phyloP scores from a whole-genome alignment of 2,113 vertebrate genomes.

The Amphiprion percula region DNA sequence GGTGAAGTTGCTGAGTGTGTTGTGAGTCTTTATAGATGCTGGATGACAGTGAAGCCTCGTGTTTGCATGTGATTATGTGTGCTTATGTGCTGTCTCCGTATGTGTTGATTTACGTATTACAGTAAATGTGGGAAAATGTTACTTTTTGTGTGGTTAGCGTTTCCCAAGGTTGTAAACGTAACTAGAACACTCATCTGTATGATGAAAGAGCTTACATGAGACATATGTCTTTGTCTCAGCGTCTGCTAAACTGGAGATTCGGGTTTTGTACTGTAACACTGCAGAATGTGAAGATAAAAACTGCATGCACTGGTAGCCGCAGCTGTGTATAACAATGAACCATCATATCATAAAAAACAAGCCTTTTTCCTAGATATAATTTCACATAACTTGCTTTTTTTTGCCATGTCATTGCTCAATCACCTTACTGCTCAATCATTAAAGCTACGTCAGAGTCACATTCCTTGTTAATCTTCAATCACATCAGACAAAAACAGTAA shows the following conservation, averaged over 20 bases:
- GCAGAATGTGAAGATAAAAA: too few species aligned
- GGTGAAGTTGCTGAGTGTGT: background rate
- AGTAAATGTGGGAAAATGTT: constrained; percentile 21
- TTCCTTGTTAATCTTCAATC: background rate
- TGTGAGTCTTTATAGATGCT: constrained; percentile 17
- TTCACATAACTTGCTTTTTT: background rate
- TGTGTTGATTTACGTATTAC: constrained; percentile 18
- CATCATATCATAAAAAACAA: too few species aligned
- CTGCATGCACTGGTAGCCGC: too few species aligned
- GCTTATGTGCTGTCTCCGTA: constrained; percentile 14
- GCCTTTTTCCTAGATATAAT: background rate
- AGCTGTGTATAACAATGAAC: too few species aligned
- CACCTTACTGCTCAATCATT: background rate
- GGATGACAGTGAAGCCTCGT: constrained; percentile 16
- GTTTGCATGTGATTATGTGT: constrained; percentile 39
- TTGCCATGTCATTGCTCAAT: background rate
- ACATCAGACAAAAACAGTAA: too few species aligned
- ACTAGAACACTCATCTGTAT: background rate
- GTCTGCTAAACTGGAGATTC: too few species aligned
- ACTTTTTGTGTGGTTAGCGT: background rate
- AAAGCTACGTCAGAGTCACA: background rate
- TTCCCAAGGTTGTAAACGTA: background rate
- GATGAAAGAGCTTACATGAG: too few species aligned
- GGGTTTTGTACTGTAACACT: too few species aligned
- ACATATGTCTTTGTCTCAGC: too few species aligned